These are phyloP conservation scores for Ricordea florida DNA, from an alignment of 92 coral and sea anemone genomes.

Conservation along the genomic window DNA sequence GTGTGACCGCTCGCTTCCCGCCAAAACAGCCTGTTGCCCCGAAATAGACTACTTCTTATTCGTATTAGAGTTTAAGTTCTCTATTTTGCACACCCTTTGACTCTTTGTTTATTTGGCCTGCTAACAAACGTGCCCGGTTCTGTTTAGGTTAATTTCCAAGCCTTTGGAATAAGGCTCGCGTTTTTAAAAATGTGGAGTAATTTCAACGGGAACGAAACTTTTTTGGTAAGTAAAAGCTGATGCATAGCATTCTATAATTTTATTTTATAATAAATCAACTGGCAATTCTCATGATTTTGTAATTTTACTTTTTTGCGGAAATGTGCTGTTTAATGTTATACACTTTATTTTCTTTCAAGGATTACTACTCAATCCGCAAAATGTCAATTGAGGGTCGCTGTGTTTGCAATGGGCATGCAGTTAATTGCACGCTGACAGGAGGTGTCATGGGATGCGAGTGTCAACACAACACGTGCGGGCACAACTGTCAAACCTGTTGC, in stretches of 20 bases:
- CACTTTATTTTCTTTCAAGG: constrained; percentile 1
- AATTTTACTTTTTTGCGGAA: no score
- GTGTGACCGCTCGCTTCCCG: neutral
- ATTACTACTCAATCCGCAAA: constrained; percentile 52
- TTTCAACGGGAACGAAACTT: neutral
- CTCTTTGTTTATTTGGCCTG: neutral
- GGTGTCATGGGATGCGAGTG: constrained; percentile 63
- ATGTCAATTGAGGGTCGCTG: constrained; percentile 54
- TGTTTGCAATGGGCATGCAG: constrained; percentile 66
- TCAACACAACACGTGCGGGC: constrained; percentile 64
- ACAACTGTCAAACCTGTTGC: constrained; percentile 60
- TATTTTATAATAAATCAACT: no score
- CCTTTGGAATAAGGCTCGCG: neutral
- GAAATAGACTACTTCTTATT: neutral
- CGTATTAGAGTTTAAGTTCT: neutral
- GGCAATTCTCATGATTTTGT: no score
- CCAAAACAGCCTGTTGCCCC: neutral
- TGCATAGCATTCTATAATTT: no score
- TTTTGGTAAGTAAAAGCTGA: constrained; percentile 2
- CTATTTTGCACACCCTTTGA: neutral
- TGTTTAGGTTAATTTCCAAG: neutral
- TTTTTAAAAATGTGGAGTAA: constrained; percentile 20
- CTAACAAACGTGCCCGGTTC: no score
- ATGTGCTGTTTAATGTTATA: no score
- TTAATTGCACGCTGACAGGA: constrained; percentile 45